Base-by-base conservation (phyloP, 2,888 invertebrate species). In the Dryococelus australis region DNA sequence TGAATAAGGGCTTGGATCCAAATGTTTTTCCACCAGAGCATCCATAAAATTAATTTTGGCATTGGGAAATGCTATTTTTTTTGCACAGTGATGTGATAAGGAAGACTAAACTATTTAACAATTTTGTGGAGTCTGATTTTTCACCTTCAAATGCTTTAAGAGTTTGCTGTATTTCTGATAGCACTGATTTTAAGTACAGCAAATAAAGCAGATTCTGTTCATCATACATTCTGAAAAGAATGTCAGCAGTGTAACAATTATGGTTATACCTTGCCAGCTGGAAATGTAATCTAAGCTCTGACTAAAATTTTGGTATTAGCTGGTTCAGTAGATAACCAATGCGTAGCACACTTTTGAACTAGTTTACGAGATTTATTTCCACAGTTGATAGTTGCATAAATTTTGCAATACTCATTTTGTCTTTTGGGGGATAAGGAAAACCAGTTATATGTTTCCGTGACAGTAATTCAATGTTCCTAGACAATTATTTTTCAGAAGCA, bases 241-340 rank as follows among this genome's bases (percentile, higher is more conserved):
- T 84, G 26, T 84, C 16, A n/a, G 84, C 84, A 84, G 84, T 84
- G 43, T 35, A 84, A 43, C 84, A 5, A 84, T 85, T 43, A 16
- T 35, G 35, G 10, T 24, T 79, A 20, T 47, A 47, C 12, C 47
- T 35, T 43, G 47, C 20, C 10, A 47, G 85, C 24, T 43, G 26
- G 24, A 43, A 85, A 47, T 16, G 85, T 43, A 47, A 43, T 24
- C 24, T 85, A n/a, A 85, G 26, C 26, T 85, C 85, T 16, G 16
- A 43, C 24, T n/a, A 85, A 26, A 85, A 85, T 43, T 85, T 24
- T 0, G 20, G 12, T 43, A 47, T 43, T 43, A 43, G 85, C 43
- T 16, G n/a, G 20, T 85, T 43, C 85, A 43, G 43, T 85, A 5
- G 43, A 43, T 16, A 16, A 24, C 85, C 16, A 24, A 26, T 8